Conservation (phyloP, 1,140 invertebrate genomes). For the Procambarus virginalis region DNA sequence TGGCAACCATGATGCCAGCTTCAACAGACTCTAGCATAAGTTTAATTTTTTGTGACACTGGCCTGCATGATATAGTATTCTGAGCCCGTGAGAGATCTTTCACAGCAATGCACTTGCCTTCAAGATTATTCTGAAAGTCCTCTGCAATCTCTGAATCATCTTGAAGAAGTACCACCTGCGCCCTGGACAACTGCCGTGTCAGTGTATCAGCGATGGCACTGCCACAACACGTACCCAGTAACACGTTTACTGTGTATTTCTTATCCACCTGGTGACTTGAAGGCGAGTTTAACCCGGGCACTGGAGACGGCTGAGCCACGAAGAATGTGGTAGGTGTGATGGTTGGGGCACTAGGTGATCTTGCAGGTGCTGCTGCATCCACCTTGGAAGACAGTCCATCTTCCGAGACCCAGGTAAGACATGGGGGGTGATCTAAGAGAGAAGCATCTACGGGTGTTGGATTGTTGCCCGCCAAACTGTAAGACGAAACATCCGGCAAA, state of each 20-base stretch:
- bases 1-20: not conserved
- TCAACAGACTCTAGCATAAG: constrained; percentile 12
- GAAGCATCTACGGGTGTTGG: not conserved
- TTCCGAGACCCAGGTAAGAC: not conserved
- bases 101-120: not conserved
- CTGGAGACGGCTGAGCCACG: constrained; percentile 3
- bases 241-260: not conserved
- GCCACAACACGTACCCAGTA: not conserved
- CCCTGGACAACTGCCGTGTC: not conserved
- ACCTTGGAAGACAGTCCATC: not conserved
- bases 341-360: not conserved
- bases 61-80: not conserved
- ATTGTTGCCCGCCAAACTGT: not conserved
- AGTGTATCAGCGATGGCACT: not conserved
- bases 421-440: not conserved
- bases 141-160: not conserved
- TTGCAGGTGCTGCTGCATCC: not conserved
- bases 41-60: not conserved
- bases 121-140: not conserved
- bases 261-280: not conserved
- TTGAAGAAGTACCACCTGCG: not conserved
- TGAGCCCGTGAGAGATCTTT: not conserved
- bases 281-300: too few species aligned
- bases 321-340: constrained; percentile 43
- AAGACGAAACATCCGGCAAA: not conserved